A percentile compares a stretch with the other conserved stretches of the same genome.
These are phyloP conservation scores for Hylaeus volcanicus DNA, from an alignment of 1,140 invertebrate species.

Conservation along the genomic window DNA sequence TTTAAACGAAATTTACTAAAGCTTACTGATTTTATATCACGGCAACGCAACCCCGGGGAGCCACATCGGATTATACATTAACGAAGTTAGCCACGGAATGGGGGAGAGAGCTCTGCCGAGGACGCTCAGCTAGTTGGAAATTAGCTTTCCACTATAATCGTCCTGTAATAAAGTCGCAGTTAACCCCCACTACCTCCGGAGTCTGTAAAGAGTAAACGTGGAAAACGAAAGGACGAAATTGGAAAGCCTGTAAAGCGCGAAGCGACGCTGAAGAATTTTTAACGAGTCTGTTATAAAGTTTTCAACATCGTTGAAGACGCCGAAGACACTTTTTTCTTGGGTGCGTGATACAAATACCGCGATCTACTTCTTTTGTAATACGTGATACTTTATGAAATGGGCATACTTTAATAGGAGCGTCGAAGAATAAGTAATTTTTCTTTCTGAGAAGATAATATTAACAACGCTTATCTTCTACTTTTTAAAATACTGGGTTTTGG, in stretches of 20 bases:
- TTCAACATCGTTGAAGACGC: not conserved
- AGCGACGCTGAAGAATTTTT: conserved; percentile 23
- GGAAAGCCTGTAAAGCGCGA: not conserved
- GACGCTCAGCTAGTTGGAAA: conserved; percentile 70
- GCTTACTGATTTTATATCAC: conserved; percentile 81
- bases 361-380: no score
- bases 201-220: conserved; percentile 18
- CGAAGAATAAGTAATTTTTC: no score
- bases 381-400: no score
- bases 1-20: conserved; percentile 81
- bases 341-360: no score
- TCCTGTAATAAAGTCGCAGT: conserved; percentile 62
- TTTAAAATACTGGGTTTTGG: no score
- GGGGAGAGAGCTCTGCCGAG: not conserved
- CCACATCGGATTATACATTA: conserved; percentile 79
- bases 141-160: conserved; percentile 73
- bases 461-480: no score
- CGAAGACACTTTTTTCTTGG: not conserved
- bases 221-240: conserved; percentile 13
- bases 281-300: not conserved
- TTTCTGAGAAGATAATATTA: no score
- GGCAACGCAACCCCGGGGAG: conserved; percentile 76
- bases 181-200: conserved; percentile 16
- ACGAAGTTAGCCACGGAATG: conserved; percentile 74
- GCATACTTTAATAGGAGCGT: no score